A percentile compares a stretch with the other conserved stretches of the same genome.
Evolutionary conservation across 2,888 invertebrate genomes (phyloP).

Genomic region (Lacanobia wlatinum): DNA sequence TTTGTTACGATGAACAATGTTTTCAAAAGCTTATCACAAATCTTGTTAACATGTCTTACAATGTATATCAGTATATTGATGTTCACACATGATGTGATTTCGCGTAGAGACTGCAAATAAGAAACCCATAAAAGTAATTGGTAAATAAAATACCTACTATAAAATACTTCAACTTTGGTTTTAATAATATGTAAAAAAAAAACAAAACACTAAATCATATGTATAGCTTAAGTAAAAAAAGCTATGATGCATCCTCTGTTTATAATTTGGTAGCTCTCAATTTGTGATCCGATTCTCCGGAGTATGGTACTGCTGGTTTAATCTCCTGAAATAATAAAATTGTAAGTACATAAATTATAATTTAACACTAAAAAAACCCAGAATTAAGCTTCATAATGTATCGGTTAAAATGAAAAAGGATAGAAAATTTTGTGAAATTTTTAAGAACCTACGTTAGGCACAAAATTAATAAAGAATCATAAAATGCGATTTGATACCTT

Average conservation of each 20-base stretch:
- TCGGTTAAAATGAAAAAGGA: too few species aligned
- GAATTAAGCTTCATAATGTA: not conserved
- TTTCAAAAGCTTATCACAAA: not conserved
- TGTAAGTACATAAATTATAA: not conserved
- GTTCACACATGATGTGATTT: too few species aligned
- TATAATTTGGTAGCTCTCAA: slow-evolving; percentile 41
- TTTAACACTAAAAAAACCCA: not conserved
- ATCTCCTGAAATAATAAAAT: slow-evolving; percentile 80
- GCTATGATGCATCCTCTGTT: not conserved
- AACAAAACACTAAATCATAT: not conserved
- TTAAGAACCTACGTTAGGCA: not conserved
- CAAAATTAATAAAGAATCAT: not conserved
- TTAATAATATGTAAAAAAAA: slow-evolving; percentile 37
- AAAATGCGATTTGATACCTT: slow-evolving; percentile 68
- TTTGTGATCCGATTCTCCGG: slow-evolving; percentile 42
- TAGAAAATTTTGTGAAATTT: not conserved
- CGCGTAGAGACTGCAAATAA: not conserved
- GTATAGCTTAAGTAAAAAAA: not conserved
- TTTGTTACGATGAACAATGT: not conserved
- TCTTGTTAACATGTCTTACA: too few species aligned
- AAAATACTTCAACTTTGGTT: slow-evolving; percentile 24
- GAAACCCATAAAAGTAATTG: not conserved
- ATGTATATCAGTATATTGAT: too few species aligned
- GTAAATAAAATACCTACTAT: slow-evolving; percentile 29
- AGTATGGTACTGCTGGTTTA: slow-evolving; percentile 80